Evolutionary conservation across 1,140 invertebrate genomes (phyloP).

Genomic region (Aphis craccivora): DNA sequence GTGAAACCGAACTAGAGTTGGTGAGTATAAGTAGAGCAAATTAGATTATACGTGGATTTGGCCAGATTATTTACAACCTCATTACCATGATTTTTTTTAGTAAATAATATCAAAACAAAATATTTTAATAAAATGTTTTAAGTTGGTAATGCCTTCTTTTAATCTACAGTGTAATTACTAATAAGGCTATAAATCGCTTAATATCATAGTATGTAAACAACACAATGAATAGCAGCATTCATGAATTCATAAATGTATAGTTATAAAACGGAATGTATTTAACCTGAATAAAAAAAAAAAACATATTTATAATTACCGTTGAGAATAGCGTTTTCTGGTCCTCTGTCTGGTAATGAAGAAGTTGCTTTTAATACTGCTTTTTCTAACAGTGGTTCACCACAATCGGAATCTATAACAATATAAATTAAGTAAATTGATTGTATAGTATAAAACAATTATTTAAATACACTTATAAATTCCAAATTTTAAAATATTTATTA

Average conservation of each 20-base stretch:
- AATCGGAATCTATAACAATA: conserved; percentile 67
- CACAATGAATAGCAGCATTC: background rate
- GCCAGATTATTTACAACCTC: too few relatives aligned
- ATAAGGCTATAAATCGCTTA: background rate
- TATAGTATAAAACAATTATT: background rate
- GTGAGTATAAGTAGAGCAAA: too few relatives aligned
- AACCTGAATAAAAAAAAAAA: conserved; percentile 21
- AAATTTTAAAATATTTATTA: background rate
- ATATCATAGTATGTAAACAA: background rate
- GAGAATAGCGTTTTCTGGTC: conserved; percentile 80
- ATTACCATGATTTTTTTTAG: too few relatives aligned
- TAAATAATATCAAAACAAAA: background rate
- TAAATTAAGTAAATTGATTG: background rate
- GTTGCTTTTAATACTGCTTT: conserved; percentile 78
- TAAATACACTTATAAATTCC: background rate
- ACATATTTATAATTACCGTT: conserved; percentile 76
- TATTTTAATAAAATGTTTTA: background rate
- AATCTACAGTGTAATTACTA: background rate
- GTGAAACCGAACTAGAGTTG: too few relatives aligned
- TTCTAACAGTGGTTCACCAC: conserved; percentile 79
- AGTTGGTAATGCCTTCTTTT: background rate
- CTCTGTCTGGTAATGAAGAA: conserved; percentile 78
- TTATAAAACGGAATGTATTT: background rate
- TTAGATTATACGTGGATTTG: too few relatives aligned
- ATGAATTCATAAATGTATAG: background rate